Evolutionary conservation across 2,888 invertebrate genomes (phyloP).

Genomic region (Julus scanicus): DNA sequence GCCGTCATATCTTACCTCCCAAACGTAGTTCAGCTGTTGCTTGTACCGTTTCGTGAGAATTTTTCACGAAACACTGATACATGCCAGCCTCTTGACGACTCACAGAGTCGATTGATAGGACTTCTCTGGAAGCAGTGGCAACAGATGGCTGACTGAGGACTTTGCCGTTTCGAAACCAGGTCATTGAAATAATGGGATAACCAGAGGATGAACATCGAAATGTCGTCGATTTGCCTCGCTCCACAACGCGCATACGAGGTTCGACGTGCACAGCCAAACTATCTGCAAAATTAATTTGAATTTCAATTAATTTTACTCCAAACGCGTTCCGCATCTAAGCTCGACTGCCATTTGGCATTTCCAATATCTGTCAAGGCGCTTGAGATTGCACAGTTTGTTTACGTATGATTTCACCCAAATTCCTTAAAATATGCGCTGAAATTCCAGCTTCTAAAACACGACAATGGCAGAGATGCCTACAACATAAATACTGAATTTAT

Average conservation of each 20-base stretch:
- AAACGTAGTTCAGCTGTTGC: conserved; percentile 58
- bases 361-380: neutral
- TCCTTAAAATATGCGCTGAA: neutral
- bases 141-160: conserved; percentile 40
- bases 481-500: neutral
- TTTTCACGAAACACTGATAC: conserved; percentile 58
- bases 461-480: neutral
- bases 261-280: conserved; percentile 36
- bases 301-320: conserved; percentile 29
- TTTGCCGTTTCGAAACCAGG: conserved; percentile 55
- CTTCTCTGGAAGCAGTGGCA: neutral
- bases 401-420: neutral
- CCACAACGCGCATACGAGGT: conserved; percentile 49
- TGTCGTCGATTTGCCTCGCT: conserved; percentile 53
- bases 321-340: neutral
- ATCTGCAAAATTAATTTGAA: conserved; percentile 46
- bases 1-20: conserved; percentile 55
- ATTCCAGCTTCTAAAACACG: neutral
- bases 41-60: conserved; percentile 57
- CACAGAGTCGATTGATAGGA: conserved; percentile 51
- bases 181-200: conserved; percentile 44
- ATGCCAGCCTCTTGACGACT: conserved; percentile 56
- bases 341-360: neutral
- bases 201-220: conserved; percentile 52
- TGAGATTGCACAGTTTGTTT: neutral